Conservation (phyloP, 2,113 vertebrate genomes). For the Entelurus aequoreus region DNA sequence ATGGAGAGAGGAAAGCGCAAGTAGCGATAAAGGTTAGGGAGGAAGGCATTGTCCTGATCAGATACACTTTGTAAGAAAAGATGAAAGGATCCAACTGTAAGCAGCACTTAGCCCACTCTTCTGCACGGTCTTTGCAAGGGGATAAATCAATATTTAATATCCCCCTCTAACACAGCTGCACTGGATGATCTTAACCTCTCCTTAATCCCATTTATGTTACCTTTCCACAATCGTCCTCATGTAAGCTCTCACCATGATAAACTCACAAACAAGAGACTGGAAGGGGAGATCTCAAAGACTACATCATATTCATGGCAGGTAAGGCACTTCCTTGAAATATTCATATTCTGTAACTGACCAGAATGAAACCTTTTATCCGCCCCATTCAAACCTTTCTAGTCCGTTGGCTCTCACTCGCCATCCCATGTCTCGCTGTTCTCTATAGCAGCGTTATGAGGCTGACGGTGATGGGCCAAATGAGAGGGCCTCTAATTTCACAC, state of each 20-base stretch:
- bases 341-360: conserved; percentile 77
- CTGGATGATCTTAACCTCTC: conserved; percentile 85
- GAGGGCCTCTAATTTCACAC: conserved; percentile 47
- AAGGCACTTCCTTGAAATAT: conserved; percentile 71
- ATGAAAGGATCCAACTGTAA: conserved; percentile 82
- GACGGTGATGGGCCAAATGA: conserved; percentile 62
- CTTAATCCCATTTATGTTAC: conserved; percentile 86
- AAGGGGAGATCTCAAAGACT: conserved; percentile 68
- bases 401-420: conserved; percentile 42
- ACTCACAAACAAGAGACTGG: conserved; percentile 75
- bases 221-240: conserved; percentile 78
- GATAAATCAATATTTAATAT: conserved; percentile 93
- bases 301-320: conserved; percentile 78
- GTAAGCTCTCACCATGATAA: conserved; percentile 76
- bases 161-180: conserved; percentile 74
- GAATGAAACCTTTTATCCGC: conserved; percentile 75
- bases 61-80: conserved; percentile 78
- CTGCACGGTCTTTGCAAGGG: conserved; percentile 73
- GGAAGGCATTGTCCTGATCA: conserved; percentile 66
- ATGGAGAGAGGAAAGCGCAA: conserved; percentile 9
- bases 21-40: conserved; percentile 48
- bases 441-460: conserved; percentile 45
- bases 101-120: conserved; percentile 82
- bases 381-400: conserved; percentile 50
- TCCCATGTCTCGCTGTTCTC: conserved; percentile 56